phyloP scores from a whole-genome alignment of 2,888 invertebrate species.

The Tinea pellionella region DNA sequence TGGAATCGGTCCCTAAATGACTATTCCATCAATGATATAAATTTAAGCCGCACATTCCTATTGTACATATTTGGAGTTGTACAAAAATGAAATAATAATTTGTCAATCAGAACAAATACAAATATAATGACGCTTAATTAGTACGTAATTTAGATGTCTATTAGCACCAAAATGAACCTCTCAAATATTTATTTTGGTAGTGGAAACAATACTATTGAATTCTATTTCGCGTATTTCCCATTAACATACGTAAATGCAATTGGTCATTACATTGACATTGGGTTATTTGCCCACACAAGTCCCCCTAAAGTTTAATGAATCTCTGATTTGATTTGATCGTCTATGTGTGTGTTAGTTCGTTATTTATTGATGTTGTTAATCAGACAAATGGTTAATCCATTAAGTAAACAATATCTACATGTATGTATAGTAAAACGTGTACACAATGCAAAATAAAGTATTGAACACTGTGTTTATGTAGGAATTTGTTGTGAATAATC shows the following conservation, averaged over 20 bases:
- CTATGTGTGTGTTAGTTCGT: constrained; percentile 32
- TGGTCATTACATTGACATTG: constrained; percentile 27
- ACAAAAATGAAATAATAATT: too few relatives aligned
- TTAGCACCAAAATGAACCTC: not conserved
- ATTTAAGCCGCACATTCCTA: too few relatives aligned
- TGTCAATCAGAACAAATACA: not conserved
- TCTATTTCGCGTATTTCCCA: not conserved
- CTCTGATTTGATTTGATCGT: constrained; percentile 51
- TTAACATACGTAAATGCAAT: constrained; percentile 6
- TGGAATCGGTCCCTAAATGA: too few relatives aligned
- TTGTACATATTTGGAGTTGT: too few relatives aligned
- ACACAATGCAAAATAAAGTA: not conserved
- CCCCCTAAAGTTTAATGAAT: constrained; percentile 57
- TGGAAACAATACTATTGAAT: not conserved
- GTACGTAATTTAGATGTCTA: not conserved
- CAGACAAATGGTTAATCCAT: constrained; percentile 67
- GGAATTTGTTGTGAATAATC: not conserved
- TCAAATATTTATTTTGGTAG: not conserved
- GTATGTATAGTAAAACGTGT: too few relatives aligned
- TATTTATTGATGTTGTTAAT: constrained; percentile 64
- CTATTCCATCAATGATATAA: too few relatives aligned
- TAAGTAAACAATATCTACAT: constrained; percentile 41
- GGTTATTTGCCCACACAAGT: constrained; percentile 29
- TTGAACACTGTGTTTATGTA: not conserved
- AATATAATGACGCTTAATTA: not conserved